phyloP scores from a whole-genome alignment of 1,140 invertebrate species.

The Drosophila cardini region DNA sequence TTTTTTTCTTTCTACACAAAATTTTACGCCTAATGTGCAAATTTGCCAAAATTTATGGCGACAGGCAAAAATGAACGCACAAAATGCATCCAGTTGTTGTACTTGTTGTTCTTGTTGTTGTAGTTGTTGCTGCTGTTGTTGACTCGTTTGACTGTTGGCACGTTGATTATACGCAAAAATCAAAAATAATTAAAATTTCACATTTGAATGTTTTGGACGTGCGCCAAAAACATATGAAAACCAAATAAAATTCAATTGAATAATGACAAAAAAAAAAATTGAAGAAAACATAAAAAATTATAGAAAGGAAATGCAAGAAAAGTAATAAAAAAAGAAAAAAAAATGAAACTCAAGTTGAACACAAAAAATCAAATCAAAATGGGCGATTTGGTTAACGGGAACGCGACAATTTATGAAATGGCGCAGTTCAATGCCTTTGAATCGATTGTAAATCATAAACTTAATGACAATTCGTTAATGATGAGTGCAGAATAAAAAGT shows the following conservation, averaged over 20 bases:
- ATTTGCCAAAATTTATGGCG: conserved; percentile 77
- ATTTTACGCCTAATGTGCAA: conserved; percentile 75
- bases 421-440: background rate
- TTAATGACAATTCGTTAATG: background rate
- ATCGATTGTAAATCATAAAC: background rate
- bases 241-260: conserved; percentile 23
- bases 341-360: background rate
- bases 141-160: conserved; percentile 62
- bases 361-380: conserved; percentile 2
- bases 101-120: conserved; percentile 18
- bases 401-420: conserved; percentile 3
- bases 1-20: conserved; percentile 4
- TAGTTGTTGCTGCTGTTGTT: conserved; percentile 28
- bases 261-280: conserved; percentile 1
- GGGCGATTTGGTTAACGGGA: conserved; percentile 11
- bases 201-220: conserved; percentile 79
- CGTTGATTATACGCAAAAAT: conserved; percentile 84
- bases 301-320: background rate
- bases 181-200: conserved; percentile 84
- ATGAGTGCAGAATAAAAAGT: background rate
- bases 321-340: background rate
- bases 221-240: conserved; percentile 55
- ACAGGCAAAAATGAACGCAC: conserved; percentile 64
- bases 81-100: conserved; percentile 65
- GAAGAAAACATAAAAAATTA: background rate